Percentiles rank a stretch among this genome's conserved stretches.
Conservation (phyloP, 2,113 vertebrate genomes). For the Ceyx cyanopectus region DNA sequence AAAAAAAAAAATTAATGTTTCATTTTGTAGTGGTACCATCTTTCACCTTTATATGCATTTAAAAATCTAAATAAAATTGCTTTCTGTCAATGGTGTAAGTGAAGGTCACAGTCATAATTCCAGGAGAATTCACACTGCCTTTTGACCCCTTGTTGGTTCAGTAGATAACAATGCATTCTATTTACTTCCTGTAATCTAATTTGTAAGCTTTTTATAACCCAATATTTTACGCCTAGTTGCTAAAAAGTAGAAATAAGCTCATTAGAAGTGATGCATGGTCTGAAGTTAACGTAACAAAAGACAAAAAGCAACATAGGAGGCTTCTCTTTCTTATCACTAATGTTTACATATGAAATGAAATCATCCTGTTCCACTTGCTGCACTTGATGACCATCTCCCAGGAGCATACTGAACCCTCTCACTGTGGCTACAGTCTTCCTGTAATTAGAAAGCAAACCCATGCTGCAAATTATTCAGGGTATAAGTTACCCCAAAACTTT, state of each 20-base stretch:
- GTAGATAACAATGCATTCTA: slow-evolving; percentile 76
- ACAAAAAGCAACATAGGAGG: slow-evolving; percentile 3
- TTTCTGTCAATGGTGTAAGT: slow-evolving; percentile 72
- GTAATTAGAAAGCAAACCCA: not conserved
- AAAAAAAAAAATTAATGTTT: slow-evolving; percentile 58
- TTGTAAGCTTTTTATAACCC: slow-evolving; percentile 76
- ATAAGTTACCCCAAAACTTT: not conserved
- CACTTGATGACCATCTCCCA: not conserved
- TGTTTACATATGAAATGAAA: slow-evolving; percentile 50
- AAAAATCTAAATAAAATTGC: slow-evolving; percentile 84
- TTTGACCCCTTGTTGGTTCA: slow-evolving; percentile 78
- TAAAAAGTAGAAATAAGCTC: slow-evolving; percentile 76
- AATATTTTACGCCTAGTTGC: slow-evolving; percentile 73
- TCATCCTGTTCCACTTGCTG: slow-evolving; percentile 32
- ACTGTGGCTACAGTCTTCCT: not conserved
- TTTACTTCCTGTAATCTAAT: slow-evolving; percentile 74
- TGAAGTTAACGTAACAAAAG: slow-evolving; percentile 69
- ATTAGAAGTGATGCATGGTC: slow-evolving; percentile 79
- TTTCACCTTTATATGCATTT: slow-evolving; percentile 80
- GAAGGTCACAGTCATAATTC: slow-evolving; percentile 75
- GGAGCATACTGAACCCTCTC: not conserved
- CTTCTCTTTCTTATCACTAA: slow-evolving; percentile 27
- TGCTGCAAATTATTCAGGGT: not conserved
- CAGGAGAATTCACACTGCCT: slow-evolving; percentile 70
- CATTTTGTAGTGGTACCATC: slow-evolving; percentile 70